Evolutionary conservation across 1,140 invertebrate species (phyloP), one percentile per base, ranked within the genome.

Genomic region (Lithobius niger): DNA sequence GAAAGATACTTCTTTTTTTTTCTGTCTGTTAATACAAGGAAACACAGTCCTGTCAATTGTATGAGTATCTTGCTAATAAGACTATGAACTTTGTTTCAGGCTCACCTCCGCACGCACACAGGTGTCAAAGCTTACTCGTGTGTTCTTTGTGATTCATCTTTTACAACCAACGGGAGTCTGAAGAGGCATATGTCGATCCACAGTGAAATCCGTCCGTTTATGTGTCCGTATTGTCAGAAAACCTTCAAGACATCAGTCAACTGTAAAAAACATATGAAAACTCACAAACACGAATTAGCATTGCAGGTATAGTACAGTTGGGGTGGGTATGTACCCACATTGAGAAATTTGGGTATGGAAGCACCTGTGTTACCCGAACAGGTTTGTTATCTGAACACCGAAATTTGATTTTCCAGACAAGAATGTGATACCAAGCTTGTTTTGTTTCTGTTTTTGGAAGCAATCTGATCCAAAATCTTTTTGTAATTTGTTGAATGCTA

Each of bases 161-260:
- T 82, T 63, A 75, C 79, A 0, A 82, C 79, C 0, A 77, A 77
- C 57, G 79, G 79, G 43, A 81, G 77, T 61, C 69, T 82, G 59
- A 82, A 77, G 60, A 70, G 80, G 36, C 82, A 84, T 60, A 74
- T 78, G 66, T 74, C 76, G 13, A 81, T 75, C 1, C 81, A 83
- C 65, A 79, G 77, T 54, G 76, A 76, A 59, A 71, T 74, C 43
- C 67, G 79, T 16, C 78, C 79, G 1, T 82, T 74, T 62, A 77
- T 82, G 73, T 83, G 83, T 68, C 82, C 82, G 0, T 82, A 83
- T 62, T 86, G 83, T 67, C 75, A 78, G 54, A 82, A 82, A 65
- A 77, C 73, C 2, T 86, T 83, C 65, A 84, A 84, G 65, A 81
- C 79, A 1, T 73, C 74, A 24, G 74, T 78, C 1, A 76, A 79